These are phyloP conservation scores for Drosophila infuscata DNA, from an alignment of 2,888 invertebrate genomes.

Conservation along the genomic window DNA sequence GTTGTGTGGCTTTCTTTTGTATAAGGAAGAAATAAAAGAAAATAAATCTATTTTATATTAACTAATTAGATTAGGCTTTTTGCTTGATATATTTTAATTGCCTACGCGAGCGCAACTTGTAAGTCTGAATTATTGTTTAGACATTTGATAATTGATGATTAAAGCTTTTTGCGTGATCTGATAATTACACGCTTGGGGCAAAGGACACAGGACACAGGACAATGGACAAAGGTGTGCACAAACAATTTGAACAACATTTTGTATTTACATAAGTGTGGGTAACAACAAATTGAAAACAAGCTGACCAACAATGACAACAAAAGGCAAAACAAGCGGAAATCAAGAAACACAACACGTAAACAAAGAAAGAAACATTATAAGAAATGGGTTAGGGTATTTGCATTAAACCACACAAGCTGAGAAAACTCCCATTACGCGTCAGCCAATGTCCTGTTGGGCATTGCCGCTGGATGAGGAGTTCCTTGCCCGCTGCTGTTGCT, in stretches of 20 bases:
- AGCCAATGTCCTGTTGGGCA: constrained; percentile 88
- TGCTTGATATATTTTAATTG: constrained; percentile 46
- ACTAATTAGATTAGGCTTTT: constrained; percentile 56
- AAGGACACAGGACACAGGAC: constrained; percentile 32
- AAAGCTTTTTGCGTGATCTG: constrained; percentile 52
- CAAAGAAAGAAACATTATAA: constrained; percentile 21
- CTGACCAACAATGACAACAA: constrained; percentile 28
- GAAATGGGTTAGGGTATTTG: constrained; percentile 14
- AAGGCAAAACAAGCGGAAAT: constrained; percentile 30
- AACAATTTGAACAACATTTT: constrained; percentile 10
- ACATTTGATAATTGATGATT: constrained; percentile 39
- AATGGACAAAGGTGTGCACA: constrained; percentile 20
- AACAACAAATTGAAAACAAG: constrained; percentile 8
- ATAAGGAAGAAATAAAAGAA: constrained; percentile 14
- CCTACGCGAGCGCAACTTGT: constrained; percentile 57
- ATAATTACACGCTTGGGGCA: constrained; percentile 19
- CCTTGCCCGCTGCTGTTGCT: constrained; percentile 74
- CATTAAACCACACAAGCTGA: constrained; percentile 92
- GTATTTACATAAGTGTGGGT: constrained; percentile 45
- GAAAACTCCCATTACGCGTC: constrained; percentile 93
- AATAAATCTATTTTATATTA: constrained; percentile 35
- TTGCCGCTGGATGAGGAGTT: constrained; percentile 67
- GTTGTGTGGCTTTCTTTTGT: constrained; percentile 62
- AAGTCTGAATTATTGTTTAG: constrained; percentile 53
- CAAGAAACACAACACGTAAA: constrained; percentile 31